Evolutionary conservation across 2,888 invertebrate genomes (phyloP).

Genomic region (Neocrepidodera transversa): DNA sequence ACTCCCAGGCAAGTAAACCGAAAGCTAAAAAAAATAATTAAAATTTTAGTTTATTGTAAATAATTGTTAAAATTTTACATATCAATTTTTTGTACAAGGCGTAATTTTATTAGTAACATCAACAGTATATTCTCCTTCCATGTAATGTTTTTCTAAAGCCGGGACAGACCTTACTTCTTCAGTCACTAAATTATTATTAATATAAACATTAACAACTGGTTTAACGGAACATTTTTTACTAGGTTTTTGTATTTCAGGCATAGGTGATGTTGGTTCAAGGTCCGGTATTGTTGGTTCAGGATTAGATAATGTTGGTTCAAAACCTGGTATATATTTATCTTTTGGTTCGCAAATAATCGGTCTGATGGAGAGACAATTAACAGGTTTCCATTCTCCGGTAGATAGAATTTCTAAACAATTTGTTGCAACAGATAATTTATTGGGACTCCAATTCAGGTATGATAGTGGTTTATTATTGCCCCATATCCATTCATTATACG

Average conservation of each 20-base stretch:
- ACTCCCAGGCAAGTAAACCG: too few relatives aligned
- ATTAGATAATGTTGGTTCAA: too few relatives aligned
- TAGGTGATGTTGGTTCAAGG: too few relatives aligned
- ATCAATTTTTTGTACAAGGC: neutral
- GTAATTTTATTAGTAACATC: slow-evolving; percentile 1
- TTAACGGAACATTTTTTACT: slow-evolving; percentile 6
- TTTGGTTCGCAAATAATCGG: slow-evolving; percentile 6
- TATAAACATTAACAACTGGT: slow-evolving; percentile 14
- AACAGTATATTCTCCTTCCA: neutral
- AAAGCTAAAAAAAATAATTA: too few relatives aligned
- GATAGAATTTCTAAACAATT: neutral
- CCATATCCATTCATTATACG: slow-evolving; percentile 12
- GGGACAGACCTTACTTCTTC: neutral
- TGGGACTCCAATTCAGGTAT: slow-evolving; percentile 11
- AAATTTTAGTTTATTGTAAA: too few relatives aligned
- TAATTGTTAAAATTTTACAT: too few relatives aligned
- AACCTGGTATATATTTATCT: neutral
- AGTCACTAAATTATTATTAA: slow-evolving; percentile 12
- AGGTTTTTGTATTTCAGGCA: neutral
- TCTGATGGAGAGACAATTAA: neutral
- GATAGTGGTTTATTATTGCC: neutral
- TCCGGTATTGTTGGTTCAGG: too few relatives aligned
- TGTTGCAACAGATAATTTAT: neutral
- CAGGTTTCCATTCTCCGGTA: neutral
- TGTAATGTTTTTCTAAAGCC: neutral